These are phyloP conservation scores for Palythoa grandis DNA, from an alignment of 92 coral and sea anemone genomes.

Conservation along the genomic window DNA sequence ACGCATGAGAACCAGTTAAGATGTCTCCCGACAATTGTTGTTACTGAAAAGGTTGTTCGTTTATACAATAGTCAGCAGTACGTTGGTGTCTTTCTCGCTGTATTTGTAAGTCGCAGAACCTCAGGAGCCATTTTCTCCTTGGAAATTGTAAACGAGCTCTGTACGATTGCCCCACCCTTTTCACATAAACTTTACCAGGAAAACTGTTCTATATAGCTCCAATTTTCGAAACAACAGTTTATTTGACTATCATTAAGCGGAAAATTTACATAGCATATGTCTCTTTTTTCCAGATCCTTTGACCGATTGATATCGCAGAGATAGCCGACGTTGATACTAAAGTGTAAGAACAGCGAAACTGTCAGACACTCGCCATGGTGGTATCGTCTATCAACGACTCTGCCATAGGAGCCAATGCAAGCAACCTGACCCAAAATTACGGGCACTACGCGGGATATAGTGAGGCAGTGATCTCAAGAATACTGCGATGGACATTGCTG, in stretches of 20 bases:
- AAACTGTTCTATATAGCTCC: no score
- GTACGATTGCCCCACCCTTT: no score
- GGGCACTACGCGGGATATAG: neutral
- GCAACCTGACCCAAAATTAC: neutral
- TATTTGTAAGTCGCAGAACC: no score
- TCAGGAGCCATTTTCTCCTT: no score
- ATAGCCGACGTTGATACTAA: neutral
- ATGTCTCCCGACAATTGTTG: no score
- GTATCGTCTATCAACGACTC: conserved; percentile 6
- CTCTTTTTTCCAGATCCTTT: neutral
- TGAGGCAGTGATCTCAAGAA: neutral
- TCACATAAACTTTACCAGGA: no score
- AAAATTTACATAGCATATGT: neutral
- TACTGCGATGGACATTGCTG: conserved; percentile 27
- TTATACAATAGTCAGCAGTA: no score
- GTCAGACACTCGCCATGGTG: conserved; percentile 2
- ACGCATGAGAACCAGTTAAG: no score
- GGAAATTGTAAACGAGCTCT: no score
- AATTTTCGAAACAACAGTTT: neutral
- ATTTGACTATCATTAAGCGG: neutral
- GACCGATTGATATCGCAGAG: neutral
- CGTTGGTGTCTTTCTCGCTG: no score
- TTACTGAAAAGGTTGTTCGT: no score
- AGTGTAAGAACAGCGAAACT: neutral
- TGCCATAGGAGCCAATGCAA: neutral